phyloP scores from a whole-genome alignment of 2,797 vertebrate genomes.

The Smutsia gigantea region DNA sequence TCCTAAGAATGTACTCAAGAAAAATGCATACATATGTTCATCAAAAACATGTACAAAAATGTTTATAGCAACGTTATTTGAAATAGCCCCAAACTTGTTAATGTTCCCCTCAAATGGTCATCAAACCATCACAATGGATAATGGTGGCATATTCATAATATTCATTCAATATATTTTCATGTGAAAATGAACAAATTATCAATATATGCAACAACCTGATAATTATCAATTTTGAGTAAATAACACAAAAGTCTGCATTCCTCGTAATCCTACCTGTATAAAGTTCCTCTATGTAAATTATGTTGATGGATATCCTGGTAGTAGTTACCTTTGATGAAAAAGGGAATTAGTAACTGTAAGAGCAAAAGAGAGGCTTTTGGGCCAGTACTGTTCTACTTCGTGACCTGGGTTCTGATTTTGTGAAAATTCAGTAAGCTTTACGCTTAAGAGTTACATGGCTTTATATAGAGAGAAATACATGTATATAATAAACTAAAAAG shows the following conservation, averaged over 20 bases:
- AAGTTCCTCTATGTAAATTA: not conserved
- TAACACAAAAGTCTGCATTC: not conserved
- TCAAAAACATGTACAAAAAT: conserved; percentile 1
- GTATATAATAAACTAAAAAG: not conserved
- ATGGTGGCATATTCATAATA: not conserved
- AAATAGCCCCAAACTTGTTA: not conserved
- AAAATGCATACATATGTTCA: not conserved
- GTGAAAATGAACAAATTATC: not conserved
- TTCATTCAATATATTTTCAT: not conserved
- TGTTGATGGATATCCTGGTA: not conserved
- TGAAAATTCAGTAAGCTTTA: not conserved
- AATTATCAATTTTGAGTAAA: not conserved
- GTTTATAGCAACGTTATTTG: not conserved
- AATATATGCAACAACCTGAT: not conserved
- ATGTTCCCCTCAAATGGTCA: not conserved
- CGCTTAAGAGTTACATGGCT: not conserved
- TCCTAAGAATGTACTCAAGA: not conserved
- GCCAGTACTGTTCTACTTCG: not conserved
- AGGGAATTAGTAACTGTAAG: not conserved
- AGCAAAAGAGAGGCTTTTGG: not conserved
- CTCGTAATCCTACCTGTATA: not conserved
- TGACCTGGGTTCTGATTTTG: not conserved
- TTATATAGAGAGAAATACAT: not conserved
- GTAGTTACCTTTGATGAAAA: not conserved
- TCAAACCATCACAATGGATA: not conserved